Evolutionary conservation across 2,888 invertebrate species (phyloP), one percentile per base, ranked within the genome.

Genomic region (Limnephilus lunatus): DNA sequence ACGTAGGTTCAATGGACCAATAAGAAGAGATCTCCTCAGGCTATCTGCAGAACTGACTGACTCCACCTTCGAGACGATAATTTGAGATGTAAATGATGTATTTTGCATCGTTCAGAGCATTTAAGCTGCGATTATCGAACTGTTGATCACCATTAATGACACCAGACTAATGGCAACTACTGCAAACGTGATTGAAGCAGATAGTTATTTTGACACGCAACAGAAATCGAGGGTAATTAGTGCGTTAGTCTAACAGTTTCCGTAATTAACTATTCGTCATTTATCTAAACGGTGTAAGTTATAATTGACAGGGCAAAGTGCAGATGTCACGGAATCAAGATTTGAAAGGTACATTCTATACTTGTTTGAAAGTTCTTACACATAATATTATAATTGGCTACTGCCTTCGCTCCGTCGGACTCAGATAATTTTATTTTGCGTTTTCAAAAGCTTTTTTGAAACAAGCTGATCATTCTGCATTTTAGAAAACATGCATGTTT

Each of bases 1-100:
- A 81, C 81, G 32, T 85, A 44, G 12, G 90, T 32, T 85, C 90
- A 80, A 90, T 89, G 91, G 90, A 87, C 92, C 92, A 92, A 93
- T 92, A 85, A 81, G 82, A 68, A 82, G 80, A 68, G 48, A 86
- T 89, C 85, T 82, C 93, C 86, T 86, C 39, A 31, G 85, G 91
- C 90, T 91, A 91, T 90, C 90, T 87, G 92, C 92, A 81, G 85
- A 92, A 85, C 30, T 53, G 89, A 19, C 39, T 39, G 30, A 39
- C 89, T 91, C 89, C 88, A 89, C 86, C 81, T 91, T 91, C 44
- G 5, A 44, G 82, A 53, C 31, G 53, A 35, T 86, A 44, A 88
- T 31, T 32, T 31, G 31, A 88, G 68, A 88, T 88, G 68, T 88
- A 88, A 88, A 88, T 88, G 1, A 68, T 88, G 88, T 68, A 35